phyloP scores from a whole-genome alignment of 2,888 invertebrate species.

The Aproaerema taeniolella region DNA sequence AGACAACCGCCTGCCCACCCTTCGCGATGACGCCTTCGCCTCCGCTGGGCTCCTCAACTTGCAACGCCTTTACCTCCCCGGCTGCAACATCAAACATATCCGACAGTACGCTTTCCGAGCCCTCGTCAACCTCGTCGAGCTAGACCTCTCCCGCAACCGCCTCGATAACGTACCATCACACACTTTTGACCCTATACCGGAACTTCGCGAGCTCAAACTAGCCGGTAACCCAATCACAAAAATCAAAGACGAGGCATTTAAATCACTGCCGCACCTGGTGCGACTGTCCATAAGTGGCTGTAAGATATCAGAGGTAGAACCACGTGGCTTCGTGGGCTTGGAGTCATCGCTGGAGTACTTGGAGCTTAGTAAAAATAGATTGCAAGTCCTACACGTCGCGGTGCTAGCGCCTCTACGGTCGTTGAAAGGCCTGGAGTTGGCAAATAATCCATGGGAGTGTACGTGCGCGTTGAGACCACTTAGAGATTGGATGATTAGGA shows the following conservation, averaged over 20 bases:
- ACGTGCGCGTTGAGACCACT: conserved; percentile 85
- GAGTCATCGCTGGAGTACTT: conserved; percentile 86
- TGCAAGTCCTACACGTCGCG: conserved; percentile 81
- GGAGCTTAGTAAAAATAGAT: conserved; percentile 85
- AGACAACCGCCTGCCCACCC: conserved; percentile 81
- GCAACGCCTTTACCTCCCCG: conserved; percentile 86
- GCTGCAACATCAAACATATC: conserved; percentile 82
- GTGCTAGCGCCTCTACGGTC: conserved; percentile 82
- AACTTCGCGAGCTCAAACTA: conserved; percentile 85
- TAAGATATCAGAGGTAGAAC: conserved; percentile 81
- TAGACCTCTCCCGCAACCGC: conserved; percentile 87
- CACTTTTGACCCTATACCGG: conserved; percentile 83
- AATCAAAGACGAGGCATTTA: conserved; percentile 83
- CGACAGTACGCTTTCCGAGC: conserved; percentile 86
- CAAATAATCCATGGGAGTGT: conserved; percentile 91
- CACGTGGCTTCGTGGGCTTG: conserved; percentile 84
- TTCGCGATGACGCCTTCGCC: conserved; percentile 85
- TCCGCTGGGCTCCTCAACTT: conserved; percentile 86
- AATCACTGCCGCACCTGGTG: conserved; percentile 81
- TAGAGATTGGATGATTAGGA: conserved; percentile 86
- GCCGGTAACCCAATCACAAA: conserved; percentile 85
- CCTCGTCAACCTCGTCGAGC: conserved; percentile 87
- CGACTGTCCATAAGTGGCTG: conserved; percentile 86
- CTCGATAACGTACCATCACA: conserved; percentile 83
- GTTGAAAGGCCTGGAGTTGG: conserved; percentile 85